Conservation (phyloP, 2,113 vertebrate species). For the Pedetes capensis region DNA sequence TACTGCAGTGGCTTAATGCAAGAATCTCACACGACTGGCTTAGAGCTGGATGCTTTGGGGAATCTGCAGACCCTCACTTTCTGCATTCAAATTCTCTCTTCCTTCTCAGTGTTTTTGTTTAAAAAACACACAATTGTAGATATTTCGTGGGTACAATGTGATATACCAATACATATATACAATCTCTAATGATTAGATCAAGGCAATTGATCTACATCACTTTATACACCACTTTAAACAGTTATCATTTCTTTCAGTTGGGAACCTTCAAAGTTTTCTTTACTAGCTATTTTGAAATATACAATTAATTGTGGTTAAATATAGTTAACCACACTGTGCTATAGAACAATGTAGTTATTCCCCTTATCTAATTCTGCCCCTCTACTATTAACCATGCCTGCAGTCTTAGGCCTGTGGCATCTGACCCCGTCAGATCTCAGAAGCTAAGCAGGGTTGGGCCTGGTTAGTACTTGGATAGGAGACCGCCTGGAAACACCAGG, state of each 20-base stretch:
- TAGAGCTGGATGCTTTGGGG: neutral
- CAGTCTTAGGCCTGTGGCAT: no score
- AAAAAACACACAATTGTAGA: neutral
- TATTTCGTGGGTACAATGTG: neutral
- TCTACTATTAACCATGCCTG: no score
- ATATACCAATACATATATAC: neutral
- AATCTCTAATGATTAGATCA: neutral
- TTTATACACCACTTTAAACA: neutral
- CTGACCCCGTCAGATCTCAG: no score
- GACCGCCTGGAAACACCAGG: no score
- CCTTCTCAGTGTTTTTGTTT: neutral
- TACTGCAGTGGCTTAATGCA: neutral
- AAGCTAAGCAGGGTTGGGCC: no score
- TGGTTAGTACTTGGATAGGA: no score
- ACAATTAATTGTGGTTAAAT: neutral
- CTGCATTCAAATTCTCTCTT: neutral
- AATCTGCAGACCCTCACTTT: neutral
- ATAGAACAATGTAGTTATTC: neutral
- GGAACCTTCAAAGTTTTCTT: neutral
- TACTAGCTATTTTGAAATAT: neutral
- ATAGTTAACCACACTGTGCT: neutral
- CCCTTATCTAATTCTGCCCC: no score
- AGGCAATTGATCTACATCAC: neutral
- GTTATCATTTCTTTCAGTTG: neutral
- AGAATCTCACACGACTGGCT: neutral